Evolutionary conservation across 2,888 invertebrate species (phyloP).

Genomic region (Harpagoxenus sublaevis): DNA sequence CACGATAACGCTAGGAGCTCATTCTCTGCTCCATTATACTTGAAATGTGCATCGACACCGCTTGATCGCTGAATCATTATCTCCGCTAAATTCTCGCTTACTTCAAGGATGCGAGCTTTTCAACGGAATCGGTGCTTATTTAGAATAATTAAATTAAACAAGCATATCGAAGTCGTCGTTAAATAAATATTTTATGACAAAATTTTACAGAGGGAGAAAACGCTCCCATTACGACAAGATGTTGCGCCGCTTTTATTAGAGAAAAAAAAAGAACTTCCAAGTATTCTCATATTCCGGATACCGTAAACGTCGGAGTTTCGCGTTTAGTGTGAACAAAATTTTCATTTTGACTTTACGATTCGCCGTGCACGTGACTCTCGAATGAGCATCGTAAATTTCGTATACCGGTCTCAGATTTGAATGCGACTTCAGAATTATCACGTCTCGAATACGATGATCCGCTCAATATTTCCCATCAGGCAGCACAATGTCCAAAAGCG

Average conservation of each 20-base stretch:
- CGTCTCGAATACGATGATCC: neutral
- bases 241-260: constrained; percentile 27
- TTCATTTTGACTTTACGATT: constrained; percentile 20
- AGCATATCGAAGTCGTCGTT: too few species aligned
- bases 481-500: too few species aligned
- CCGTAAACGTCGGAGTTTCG: neutral
- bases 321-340: neutral
- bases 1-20: neutral
- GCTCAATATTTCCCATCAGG: neutral
- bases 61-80: neutral
- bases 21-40: neutral
- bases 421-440: neutral
- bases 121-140: neutral
- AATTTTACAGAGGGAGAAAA: neutral
- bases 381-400: neutral
- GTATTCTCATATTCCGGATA: neutral
- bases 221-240: neutral
- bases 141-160: neutral
- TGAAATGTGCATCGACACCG: neutral
- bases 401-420: neutral
- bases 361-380: constrained; percentile 1
- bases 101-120: neutral
- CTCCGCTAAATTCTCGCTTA: neutral
- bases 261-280: constrained; percentile 14
- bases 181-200: constrained; percentile 6